phyloP scores from a whole-genome alignment of 2,113 vertebrate species.

The Glaucomys volans region DNA sequence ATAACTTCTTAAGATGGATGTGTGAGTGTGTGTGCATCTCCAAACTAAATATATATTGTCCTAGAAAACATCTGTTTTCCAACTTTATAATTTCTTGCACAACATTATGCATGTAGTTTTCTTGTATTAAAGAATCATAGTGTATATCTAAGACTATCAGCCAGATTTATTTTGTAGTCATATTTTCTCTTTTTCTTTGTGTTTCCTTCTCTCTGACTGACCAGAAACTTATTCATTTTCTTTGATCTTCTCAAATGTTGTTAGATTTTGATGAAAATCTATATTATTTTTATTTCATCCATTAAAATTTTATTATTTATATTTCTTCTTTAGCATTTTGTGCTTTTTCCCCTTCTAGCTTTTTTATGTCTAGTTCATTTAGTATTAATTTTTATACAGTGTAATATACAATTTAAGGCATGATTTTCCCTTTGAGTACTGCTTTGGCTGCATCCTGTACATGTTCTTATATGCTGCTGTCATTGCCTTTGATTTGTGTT shows the following conservation, averaged over 20 bases:
- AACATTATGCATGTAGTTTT: background rate
- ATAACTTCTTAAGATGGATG: background rate
- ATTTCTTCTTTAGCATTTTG: background rate
- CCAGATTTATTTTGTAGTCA: background rate
- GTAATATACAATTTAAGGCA: background rate
- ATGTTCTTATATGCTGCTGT: background rate
- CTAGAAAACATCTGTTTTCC: background rate
- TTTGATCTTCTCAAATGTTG: background rate
- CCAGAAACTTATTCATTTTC: background rate
- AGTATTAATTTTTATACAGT: constrained; percentile 19
- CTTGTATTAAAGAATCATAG: background rate
- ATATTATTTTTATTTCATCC: background rate
- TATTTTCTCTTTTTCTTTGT: background rate
- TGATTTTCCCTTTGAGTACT: background rate
- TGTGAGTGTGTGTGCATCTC: background rate
- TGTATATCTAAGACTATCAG: background rate
- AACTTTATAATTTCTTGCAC: background rate
- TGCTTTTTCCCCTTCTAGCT: background rate
- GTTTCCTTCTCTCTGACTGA: background rate
- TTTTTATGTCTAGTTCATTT: background rate
- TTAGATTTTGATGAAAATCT: constrained; percentile 33
- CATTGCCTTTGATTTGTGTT: background rate
- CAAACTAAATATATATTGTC: background rate
- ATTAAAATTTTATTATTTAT: background rate
- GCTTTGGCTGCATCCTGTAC: background rate